Base-by-base conservation (phyloP, 2,113 vertebrate species). In the Grammomys dolichurus region DNA sequence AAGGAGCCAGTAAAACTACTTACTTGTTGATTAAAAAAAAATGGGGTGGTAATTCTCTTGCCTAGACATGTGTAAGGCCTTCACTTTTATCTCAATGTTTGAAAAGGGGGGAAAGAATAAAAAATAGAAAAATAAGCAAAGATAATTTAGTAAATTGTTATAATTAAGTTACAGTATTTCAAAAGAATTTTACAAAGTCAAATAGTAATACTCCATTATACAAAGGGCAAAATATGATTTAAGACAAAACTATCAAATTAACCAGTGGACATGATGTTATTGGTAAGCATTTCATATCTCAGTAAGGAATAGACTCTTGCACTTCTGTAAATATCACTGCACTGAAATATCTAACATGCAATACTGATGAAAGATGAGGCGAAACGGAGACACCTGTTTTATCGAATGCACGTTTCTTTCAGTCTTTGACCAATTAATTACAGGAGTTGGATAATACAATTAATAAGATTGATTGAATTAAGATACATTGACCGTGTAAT, bases 241-340 rank as follows among this genome's bases (percentile, higher is more conserved):
- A 90, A 67, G 28, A 96, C 43, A 90, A 84, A 92, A 72, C 43
- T 80, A 51, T 89, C 48, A 87, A 73, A 46, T 88, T 56, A 56
- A 51, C 24, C 67, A 81, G 67, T 67, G 43, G 82, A 58, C 60
- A 87, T 36, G 75, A 48, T 72, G 78, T 63, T 75, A 58, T 67
- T 92, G 33, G 51, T 81, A 33, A 89, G 84, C 40, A 4, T 75
- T 72, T 54, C 9, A 40, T 56, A 40, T 73, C 26, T 8, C 36
- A 16, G 19, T 58, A 28, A 95, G 43, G 46, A 80, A 56, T 3
- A 80, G 19, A 14, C 67, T 26, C 70, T 33, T 76, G 7, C 16
- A n/a, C 84, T 65, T 84, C 72, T 65, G 76, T 91, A 85, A 89
- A 78, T 78, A 90, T 60, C 12, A 69, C 36, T 93, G n/a, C 5